Evolutionary conservation across 2,888 invertebrate species (phyloP).

Genomic region (Pseudococcus jackbeardsleyi): DNA sequence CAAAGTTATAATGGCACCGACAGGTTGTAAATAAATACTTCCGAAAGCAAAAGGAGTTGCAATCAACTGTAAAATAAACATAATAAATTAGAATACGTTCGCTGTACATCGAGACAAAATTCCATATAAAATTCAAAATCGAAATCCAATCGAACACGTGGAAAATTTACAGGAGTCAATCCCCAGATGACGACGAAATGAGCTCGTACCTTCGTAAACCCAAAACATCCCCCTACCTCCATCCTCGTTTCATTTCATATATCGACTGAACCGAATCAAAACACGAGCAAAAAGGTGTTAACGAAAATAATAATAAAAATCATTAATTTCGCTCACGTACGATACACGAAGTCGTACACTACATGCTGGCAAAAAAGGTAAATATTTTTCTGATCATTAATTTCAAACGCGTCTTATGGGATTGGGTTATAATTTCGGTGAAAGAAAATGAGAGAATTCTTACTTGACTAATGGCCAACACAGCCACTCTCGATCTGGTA

Average conservation of each 20-base stretch:
- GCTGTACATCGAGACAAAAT: not conserved
- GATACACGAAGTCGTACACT: not conserved
- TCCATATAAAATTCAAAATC: not conserved
- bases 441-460: constrained; percentile 55
- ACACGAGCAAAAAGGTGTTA: not conserved
- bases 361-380: not conserved
- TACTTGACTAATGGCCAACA: constrained; percentile 81
- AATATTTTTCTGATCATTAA: constrained; percentile 40
- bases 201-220: not conserved
- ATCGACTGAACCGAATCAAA: not conserved
- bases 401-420: constrained; percentile 20
- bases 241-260: not conserved
- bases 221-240: not conserved
- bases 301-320: constrained; percentile 39
- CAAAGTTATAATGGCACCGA: constrained; percentile 88
- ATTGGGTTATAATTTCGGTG: constrained; percentile 10
- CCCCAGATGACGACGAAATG: not conserved
- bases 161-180: not conserved
- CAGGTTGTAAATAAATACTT: constrained; percentile 84
- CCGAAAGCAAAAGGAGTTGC: constrained; percentile 89
- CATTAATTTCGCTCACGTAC: constrained; percentile 50
- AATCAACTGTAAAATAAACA: constrained; percentile 74
- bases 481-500: constrained; percentile 82
- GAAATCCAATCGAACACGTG: not conserved
- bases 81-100: not conserved